Base-by-base conservation (phyloP, 2,113 vertebrate genomes). In the Phrynosoma platyrhinos region DNA sequence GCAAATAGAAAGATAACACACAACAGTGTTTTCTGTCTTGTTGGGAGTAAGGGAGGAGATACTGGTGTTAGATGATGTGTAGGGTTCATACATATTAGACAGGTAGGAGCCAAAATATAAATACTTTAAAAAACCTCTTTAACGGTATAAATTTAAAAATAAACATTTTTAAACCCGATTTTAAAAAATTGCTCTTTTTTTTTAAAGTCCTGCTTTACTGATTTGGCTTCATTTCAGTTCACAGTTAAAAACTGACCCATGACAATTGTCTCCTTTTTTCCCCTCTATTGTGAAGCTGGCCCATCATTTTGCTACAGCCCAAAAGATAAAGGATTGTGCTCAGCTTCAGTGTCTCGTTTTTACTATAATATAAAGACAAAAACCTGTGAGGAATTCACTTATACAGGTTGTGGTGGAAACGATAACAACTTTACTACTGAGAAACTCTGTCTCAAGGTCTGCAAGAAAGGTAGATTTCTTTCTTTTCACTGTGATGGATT, bases 331-430 rank as follows among this genome's bases (percentile, higher is more conserved):
- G 98, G 99, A 47, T 14, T 83, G 0, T 99, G 99, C 53, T 97
- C 97, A 9, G 98, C 98, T 20, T 97, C 98, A 58, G 96, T 98
- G 25, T 90, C 95, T 18, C 98, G 99, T 5, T 99, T 97, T 94
- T 98, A 98, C 94, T 99, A 97, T 92, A 98, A 98, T 71, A 1
- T n/a, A 30, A 93, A 93, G 87, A 95, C 93, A 82, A 97, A 96
- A 88, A 94, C 75, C 20, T 99, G 98, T 69, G 96, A 98, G 88
- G 87, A 97, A 92, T 99, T 99, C 87, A 90, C 47, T 25, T 99
- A 99, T 9, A 97, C 97, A 0, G 98, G 98, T 90, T 99, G 98
- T 23, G 98, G 98, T 13, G 98, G 98, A 47, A 99, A 98, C 93
- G 95, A 95, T 90, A 99, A 99, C 94, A 99, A 99, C 95, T 99